Evolutionary conservation across 2,888 invertebrate genomes (phyloP).

Genomic region (Noctua janthina): DNA sequence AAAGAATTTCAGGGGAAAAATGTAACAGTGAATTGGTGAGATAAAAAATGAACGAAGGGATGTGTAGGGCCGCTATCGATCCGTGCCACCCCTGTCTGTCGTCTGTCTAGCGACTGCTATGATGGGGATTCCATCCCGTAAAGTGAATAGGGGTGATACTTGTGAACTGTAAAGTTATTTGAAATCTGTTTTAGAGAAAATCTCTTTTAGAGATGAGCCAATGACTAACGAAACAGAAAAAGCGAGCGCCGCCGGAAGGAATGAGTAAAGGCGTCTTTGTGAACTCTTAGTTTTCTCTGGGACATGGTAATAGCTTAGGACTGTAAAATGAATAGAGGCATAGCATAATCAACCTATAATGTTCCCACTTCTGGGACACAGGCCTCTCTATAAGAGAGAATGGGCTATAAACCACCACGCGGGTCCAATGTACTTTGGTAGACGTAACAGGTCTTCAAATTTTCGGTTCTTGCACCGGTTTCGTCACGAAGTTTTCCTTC

Average conservation of each 20-base stretch:
- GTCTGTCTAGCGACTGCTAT: constrained; percentile 31
- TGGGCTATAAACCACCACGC: no score
- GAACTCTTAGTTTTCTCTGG: no score
- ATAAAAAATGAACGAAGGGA: constrained; percentile 39
- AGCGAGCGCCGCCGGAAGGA: neutral
- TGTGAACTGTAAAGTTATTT: neutral
- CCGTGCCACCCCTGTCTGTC: constrained; percentile 48
- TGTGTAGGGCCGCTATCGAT: constrained; percentile 34
- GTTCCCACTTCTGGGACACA: no score
- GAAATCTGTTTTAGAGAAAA: neutral
- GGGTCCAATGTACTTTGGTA: no score
- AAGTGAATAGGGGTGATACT: neutral
- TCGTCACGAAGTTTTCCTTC: no score
- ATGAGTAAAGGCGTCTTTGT: no score
- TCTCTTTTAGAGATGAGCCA: neutral
- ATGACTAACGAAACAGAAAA: neutral
- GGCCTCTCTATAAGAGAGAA: no score
- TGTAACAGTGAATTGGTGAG: neutral
- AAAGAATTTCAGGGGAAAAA: constrained; percentile 11
- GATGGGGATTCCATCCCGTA: neutral
- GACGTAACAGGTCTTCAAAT: no score
- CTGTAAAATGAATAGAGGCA: no score
- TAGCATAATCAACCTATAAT: no score
- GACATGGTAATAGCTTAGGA: no score
- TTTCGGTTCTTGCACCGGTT: no score